These are phyloP conservation scores for Pammene fasciana DNA, from an alignment of 2,888 invertebrate genomes.

Conservation along the genomic window DNA sequence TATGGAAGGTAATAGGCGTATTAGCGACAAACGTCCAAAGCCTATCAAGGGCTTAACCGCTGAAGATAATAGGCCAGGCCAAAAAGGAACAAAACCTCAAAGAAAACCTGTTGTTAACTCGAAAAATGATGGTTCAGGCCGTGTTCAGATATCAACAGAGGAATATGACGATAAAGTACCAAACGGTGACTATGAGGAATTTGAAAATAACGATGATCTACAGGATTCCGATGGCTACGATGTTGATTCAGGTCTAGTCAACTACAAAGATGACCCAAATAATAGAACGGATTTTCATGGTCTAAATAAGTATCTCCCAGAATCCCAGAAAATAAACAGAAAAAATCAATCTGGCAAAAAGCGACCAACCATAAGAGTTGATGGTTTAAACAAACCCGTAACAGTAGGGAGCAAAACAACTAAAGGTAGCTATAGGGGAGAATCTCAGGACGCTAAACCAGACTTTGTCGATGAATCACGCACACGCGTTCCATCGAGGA, in stretches of 20 bases:
- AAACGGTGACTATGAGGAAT: background rate
- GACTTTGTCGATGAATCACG: background rate
- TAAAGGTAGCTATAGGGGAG: constrained; percentile 5
- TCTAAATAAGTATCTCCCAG: constrained; percentile 32
- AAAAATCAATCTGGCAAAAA: constrained; percentile 16
- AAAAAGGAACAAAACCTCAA: background rate
- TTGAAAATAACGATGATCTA: constrained; percentile 1
- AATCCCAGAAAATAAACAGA: constrained; percentile 17
- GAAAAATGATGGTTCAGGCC: background rate
- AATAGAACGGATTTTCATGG: constrained; percentile 36
- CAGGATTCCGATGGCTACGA: constrained; percentile 15
- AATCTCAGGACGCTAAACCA: background rate
- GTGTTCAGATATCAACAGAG: background rate
- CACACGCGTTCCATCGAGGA: constrained; percentile 10
- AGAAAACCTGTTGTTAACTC: background rate
- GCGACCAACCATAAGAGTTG: constrained; percentile 8
- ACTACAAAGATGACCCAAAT: constrained; percentile 35
- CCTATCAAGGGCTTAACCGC: background rate
- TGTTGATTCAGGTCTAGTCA: constrained; percentile 21
- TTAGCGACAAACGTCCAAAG: constrained; percentile 1
- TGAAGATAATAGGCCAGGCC: background rate
- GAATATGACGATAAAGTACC: background rate
- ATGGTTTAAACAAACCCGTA: background rate
- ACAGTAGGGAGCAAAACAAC: background rate
- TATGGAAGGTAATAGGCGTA: background rate